phyloP scores from a whole-genome alignment of 2,888 invertebrate species.

The Hirudinaria manillensis region DNA sequence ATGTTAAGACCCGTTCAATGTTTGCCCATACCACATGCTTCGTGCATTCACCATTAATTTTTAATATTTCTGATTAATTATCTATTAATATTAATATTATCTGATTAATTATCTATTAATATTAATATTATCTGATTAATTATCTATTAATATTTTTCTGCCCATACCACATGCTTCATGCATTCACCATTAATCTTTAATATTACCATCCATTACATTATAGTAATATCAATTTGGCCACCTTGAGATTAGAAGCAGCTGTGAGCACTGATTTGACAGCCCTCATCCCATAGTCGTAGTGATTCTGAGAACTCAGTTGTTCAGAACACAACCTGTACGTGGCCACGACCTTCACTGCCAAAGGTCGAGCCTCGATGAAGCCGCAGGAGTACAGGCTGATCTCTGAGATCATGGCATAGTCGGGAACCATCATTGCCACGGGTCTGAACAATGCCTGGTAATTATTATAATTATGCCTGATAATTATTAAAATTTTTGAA shows the following conservation, averaged over 20 bases:
- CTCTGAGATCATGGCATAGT: constrained; percentile 92
- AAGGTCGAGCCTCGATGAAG: constrained; percentile 72
- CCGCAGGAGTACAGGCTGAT: constrained; percentile 87
- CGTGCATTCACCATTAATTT: too few species aligned
- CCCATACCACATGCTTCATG: neutral
- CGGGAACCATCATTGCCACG: constrained; percentile 92
- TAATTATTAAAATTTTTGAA: too few species aligned
- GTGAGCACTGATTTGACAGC: constrained; percentile 58
- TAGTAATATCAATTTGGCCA: constrained; percentile 33
- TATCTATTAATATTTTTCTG: neutral
- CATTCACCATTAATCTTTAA: neutral
- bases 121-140: neutral
- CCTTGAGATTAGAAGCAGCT: constrained; percentile 57
- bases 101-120: neutral
- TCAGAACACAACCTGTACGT: constrained; percentile 57
- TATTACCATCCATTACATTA: neutral
- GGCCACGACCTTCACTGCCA: constrained; percentile 57
- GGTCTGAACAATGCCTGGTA: constrained; percentile 72
- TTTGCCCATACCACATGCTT: too few species aligned
- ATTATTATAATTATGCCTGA: constrained; percentile 11
- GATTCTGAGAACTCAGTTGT: constrained; percentile 56
- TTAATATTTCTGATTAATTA: neutral
- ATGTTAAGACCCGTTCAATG: too few species aligned
- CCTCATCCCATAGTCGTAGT: constrained; percentile 58
- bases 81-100: neutral